phyloP scores from a whole-genome alignment of 2,113 vertebrate species.

The Stigmatopora argus region DNA sequence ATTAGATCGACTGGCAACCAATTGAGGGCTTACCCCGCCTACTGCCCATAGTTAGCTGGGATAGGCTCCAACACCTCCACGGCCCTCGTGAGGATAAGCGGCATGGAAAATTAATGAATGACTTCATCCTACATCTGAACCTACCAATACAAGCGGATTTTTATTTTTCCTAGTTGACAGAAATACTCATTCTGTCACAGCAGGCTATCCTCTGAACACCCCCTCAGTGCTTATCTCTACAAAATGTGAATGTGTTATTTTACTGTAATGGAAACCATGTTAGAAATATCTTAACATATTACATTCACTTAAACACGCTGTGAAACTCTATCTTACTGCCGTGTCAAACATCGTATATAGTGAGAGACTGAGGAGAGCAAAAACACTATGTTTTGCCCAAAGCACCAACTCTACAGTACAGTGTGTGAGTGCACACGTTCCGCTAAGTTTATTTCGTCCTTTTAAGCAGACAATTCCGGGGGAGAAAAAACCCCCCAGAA shows the following conservation, averaged over 20 bases:
- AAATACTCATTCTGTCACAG: slow-evolving; percentile 67
- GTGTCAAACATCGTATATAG: slow-evolving; percentile 68
- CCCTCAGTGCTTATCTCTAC: slow-evolving; percentile 67
- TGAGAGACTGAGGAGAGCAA: slow-evolving; percentile 56
- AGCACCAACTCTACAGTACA: slow-evolving; percentile 60
- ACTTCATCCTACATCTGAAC: slow-evolving; percentile 16
- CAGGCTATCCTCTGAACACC: slow-evolving; percentile 62
- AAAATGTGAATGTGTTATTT: slow-evolving; percentile 70
- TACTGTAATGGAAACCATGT: slow-evolving; percentile 70
- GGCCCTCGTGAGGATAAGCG: no score
- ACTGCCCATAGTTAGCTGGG: no score
- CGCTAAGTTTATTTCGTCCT: slow-evolving; percentile 68
- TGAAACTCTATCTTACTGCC: slow-evolving; percentile 70
- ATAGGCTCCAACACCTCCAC: no score
- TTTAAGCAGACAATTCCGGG: slow-evolving; percentile 68
- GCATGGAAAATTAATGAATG: no score
- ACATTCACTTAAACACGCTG: slow-evolving; percentile 71
- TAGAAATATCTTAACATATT: slow-evolving; percentile 73
- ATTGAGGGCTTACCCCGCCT: no score
- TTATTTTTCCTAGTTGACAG: slow-evolving; percentile 59
- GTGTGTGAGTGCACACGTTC: slow-evolving; percentile 61
- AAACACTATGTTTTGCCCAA: slow-evolving; percentile 68
- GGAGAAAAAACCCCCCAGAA: slow-evolving; percentile 46
- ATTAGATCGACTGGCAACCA: no score
- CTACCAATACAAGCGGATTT: slow-evolving; percentile 50